Base-by-base conservation (phyloP, 53 echinoderm and acorn worm species). In the Holothuria scabra region DNA sequence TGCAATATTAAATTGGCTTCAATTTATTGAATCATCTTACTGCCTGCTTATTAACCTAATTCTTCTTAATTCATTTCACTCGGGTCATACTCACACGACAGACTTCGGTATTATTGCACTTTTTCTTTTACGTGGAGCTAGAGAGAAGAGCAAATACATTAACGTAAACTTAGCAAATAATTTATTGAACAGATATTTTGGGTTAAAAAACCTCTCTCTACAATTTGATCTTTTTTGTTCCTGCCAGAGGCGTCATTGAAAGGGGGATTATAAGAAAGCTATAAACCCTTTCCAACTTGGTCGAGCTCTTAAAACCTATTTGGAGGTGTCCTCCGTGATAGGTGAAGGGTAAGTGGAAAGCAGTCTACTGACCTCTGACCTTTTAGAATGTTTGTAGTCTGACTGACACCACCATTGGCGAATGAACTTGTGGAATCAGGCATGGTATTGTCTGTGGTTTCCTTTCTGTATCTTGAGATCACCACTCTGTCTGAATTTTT, bases 301-400 rank as follows among this genome's bases (percentile, higher is more conserved):
- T 20, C 52, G 52, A 30, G 33, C 34, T 34, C 74, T 56, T 26
- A 52, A 56, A 58, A 78, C 78, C 78, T 78, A 78, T 56, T 78
- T 78, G 78, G 78, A 78, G 31, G 78, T 56, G 28, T 57, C 58
- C 78, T 28, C 78, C 52, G 52, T 16, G 52, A 56, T 78, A 78
- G 78, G 78, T 78, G 56, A 58, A 32, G 78, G 78, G 78, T 78
- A 78, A 78, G 78, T 78, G 78, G 56, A 44, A 72, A 72, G 21
- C 32, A 67, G 35, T 24, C 48, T 56, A 31, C 25, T 78, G 56
- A 56, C 34, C 32, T 22, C 78, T 78, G 78, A 78, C 78, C 78
- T 48, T 78, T 78, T 56, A 78, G 78, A 78, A 78, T 78, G 78
- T 78, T 78, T 78, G 78, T 78, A 78, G 78, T 78, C 78, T 41